Conservation (phyloP, 2,113 vertebrate species). For the Petrocephalus zakoni region DNA sequence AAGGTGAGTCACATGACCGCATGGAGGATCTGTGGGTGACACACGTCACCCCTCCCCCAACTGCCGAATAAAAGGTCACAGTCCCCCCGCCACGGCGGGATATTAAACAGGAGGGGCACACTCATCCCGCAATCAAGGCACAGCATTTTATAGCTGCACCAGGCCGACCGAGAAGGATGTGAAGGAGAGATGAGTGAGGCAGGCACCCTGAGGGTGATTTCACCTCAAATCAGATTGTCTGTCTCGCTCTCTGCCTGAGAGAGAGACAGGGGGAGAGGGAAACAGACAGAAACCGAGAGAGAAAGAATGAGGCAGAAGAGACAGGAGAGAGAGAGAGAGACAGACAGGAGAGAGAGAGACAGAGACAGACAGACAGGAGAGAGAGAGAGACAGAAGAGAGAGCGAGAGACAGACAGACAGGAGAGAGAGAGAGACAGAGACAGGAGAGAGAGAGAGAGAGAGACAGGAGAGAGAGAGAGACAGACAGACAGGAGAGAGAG, state of each 20-base stretch:
- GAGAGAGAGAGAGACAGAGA: no score
- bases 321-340: no score
- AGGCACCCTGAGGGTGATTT: neutral
- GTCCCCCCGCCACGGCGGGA: neutral
- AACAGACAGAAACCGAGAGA: neutral
- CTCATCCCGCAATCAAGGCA: neutral
- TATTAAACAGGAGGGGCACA: neutral
- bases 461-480: neutral
- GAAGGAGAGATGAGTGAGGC: neutral
- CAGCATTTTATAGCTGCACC: neutral
- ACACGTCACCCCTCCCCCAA: neutral
- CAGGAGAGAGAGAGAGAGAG: no score
- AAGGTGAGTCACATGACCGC: slow-evolving; percentile 5
- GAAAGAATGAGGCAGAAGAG: neutral
- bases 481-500: no score
- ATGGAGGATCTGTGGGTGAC: neutral
- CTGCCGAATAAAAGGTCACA: neutral
- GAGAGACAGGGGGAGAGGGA: no score
- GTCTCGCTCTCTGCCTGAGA: no score
- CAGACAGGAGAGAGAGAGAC: no score
- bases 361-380: no score
- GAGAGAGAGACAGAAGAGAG: no score
- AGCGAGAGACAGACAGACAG: no score
- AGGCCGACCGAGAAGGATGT: neutral
- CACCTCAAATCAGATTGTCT: neutral